Percentiles rank a stretch among this genome's conserved stretches.
phyloP scores from a whole-genome alignment of 2,888 invertebrate genomes.

The Agrypnus murinus region DNA sequence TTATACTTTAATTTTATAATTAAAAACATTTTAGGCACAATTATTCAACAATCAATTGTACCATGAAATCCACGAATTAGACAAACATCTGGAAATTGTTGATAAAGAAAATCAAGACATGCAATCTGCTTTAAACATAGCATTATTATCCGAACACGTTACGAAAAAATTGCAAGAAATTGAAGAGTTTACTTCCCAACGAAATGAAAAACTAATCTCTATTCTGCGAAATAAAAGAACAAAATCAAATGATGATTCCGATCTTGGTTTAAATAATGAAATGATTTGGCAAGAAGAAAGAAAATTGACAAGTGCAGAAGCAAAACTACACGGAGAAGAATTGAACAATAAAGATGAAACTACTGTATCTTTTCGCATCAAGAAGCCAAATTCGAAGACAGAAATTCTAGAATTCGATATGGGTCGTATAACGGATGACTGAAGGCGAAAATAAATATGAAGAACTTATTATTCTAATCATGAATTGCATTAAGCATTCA shows the following conservation, averaged over 20 bases:
- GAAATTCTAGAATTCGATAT: conserved; percentile 8
- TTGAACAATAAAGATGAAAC: background rate
- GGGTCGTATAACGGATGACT: background rate
- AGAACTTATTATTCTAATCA: too few species aligned
- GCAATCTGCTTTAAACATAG: conserved; percentile 31
- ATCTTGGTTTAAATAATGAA: background rate
- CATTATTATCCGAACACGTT: conserved; percentile 29
- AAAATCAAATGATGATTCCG: conserved; percentile 27
- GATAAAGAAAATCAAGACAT: conserved; percentile 39
- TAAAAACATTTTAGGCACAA: conserved; percentile 36
- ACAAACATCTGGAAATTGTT: conserved; percentile 33
- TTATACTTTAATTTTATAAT: too few species aligned
- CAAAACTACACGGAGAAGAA: background rate
- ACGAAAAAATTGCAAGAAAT: conserved; percentile 35
- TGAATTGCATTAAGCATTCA: too few species aligned
- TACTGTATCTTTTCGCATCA: background rate
- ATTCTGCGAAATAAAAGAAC: conserved; percentile 39
- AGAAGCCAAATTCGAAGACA: conserved; percentile 3
- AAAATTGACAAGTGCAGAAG: background rate
- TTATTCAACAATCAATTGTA: conserved; percentile 32
- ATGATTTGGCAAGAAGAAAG: conserved; percentile 9
- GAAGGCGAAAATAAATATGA: too few species aligned
- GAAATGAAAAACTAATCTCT: conserved; percentile 48
- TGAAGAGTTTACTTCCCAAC: conserved; percentile 40
- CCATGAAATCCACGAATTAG: conserved; percentile 33